These are phyloP conservation scores for Lithophane socia DNA, from an alignment of 2,888 invertebrate species.

Conservation along the genomic window DNA sequence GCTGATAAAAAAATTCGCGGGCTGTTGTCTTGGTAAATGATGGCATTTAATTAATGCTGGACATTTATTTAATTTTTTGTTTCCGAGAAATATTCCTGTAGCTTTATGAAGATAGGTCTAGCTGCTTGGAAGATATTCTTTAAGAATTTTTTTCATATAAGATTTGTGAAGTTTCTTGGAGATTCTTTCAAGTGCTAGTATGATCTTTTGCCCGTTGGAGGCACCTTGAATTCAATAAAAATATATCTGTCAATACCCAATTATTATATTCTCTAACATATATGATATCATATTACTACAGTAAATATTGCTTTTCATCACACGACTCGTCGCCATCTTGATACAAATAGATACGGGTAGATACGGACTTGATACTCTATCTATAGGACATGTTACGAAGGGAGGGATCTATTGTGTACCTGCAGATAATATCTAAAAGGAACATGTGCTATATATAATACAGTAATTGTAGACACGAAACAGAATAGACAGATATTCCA, in stretches of 20 bases:
- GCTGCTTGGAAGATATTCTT: background rate
- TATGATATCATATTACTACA: background rate
- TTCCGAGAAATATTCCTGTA: constrained; percentile 10
- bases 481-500: constrained; percentile 23
- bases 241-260: background rate
- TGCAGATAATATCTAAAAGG: constrained; percentile 57
- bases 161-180: background rate
- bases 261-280: background rate
- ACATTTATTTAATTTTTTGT: constrained; percentile 22
- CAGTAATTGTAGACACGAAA: constrained; percentile 46
- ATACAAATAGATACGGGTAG: constrained; percentile 27
- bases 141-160: background rate
- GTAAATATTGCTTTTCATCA: constrained; percentile 28
- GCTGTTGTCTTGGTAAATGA: constrained; percentile 35
- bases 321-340: constrained; percentile 15
- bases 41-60: constrained; percentile 33
- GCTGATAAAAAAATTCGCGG: constrained; percentile 24
- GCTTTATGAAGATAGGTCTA: constrained; percentile 12
- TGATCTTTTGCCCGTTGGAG: background rate
- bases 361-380: constrained; percentile 35
- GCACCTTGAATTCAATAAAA: background rate
- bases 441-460: constrained; percentile 24
- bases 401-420: constrained; percentile 49
- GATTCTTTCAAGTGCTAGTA: background rate
- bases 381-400: constrained; percentile 47